Evolutionary conservation across 2,797 vertebrate species (phyloP).

Genomic region (Chiloscyllium punctatum): DNA sequence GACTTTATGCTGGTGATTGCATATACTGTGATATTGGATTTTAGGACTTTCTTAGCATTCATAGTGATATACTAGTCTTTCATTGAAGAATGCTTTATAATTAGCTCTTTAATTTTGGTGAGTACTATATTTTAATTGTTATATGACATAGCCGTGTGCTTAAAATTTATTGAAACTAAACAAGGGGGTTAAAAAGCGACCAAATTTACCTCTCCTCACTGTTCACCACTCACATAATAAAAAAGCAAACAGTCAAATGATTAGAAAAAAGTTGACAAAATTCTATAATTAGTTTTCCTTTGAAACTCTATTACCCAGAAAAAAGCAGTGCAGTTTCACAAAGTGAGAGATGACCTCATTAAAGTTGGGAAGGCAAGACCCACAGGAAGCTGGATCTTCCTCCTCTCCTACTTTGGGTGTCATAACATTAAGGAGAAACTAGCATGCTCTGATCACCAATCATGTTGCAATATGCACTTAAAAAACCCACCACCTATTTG

Average conservation of each 20-base stretch:
- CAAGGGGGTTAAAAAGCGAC: no score
- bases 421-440: background rate
- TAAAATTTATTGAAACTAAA: no score
- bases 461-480: background rate
- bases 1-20: no score
- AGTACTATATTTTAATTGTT: no score
- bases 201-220: no score
- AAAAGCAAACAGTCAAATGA: background rate
- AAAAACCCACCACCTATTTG: background rate
- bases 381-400: background rate
- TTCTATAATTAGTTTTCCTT: background rate
- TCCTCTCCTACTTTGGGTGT: background rate
- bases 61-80: no score
- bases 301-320: background rate
- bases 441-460: background rate
- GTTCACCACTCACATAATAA: background rate
- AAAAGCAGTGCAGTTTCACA: background rate
- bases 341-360: background rate
- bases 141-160: no score
- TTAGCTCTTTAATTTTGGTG: no score
- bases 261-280: background rate
- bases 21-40: no score
- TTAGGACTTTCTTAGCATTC: no score
- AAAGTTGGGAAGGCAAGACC: background rate
- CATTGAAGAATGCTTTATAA: no score